These are phyloP conservation scores for Hirudo medicinalis DNA, from an alignment of 1,140 invertebrate genomes.

Conservation along the genomic window DNA sequence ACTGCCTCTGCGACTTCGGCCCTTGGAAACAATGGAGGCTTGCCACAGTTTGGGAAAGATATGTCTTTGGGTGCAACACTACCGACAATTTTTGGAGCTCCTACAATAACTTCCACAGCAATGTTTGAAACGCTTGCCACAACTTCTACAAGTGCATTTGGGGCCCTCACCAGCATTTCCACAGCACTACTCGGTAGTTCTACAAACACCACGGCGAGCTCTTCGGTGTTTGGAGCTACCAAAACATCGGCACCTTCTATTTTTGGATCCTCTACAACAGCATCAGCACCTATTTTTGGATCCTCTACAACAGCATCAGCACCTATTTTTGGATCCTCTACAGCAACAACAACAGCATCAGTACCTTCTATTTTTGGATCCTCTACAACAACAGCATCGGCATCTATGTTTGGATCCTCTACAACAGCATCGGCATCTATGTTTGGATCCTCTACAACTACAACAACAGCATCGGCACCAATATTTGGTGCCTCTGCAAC, in stretches of 20 bases:
- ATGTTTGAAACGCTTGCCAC: neutral
- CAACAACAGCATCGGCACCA: neutral
- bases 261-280: neutral
- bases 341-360: neutral
- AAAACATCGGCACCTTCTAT: neutral
- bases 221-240: neutral
- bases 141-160: neutral
- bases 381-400: neutral
- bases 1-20: too few relatives aligned
- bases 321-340: neutral
- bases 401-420: neutral
- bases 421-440: neutral
- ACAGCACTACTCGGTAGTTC: neutral
- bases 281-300: neutral
- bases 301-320: neutral
- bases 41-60: neutral
- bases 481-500: too few relatives aligned
- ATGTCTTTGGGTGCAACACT: neutral
- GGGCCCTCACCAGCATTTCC: too few relatives aligned
- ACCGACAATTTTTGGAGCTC: neutral
- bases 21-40: too few relatives aligned
- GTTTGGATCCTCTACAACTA: neutral
- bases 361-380: neutral
- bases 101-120: neutral
- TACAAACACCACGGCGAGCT: neutral